Base-by-base conservation (phyloP, 2,113 vertebrate species). In the Phalacrocorax carbo region DNA sequence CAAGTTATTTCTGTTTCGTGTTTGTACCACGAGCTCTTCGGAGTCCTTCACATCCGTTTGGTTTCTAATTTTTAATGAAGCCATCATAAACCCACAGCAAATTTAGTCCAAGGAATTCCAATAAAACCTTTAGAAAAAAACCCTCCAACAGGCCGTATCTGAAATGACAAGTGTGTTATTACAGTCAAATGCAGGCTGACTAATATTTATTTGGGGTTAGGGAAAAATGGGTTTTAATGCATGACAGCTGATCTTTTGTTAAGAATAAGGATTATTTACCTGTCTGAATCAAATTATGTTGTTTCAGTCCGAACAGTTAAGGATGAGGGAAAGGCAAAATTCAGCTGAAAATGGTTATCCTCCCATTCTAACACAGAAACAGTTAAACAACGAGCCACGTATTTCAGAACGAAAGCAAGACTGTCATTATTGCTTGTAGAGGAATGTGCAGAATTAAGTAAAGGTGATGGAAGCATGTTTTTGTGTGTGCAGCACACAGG, bases 11-110 rank as follows among this genome's bases (percentile, higher is more conserved):
- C 80, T 65, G 22, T 61, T 90, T 60, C 11, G 2, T 55, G 17
- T 44, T 66, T 32, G 32, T 57, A 11, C 57, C 66, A 38, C 42
- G 85, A 72, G 71, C 52, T 46, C 69, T 69, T 71, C 2, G 0
- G 51, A 64, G 84, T 32, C 82, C 48, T 95, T 80, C 86, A 79
- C 76, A 75, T 91, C 73, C 42, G 1, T 62, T 90, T 82, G 86
- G 91, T 62, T 94, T 94, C 85, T 84, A 76, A 78, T 93, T 95
- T 93, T 95, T 95, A 94, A 95, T 68, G 94, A 96, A 93, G 64
- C 86, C 25, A 2, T 93, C 81, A 60, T 38, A 86, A 90, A 82
- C 52, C 70, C 88, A 29, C 72, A 91, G 89, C 79, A 36, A 94
- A 79, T 82, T 64, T 71, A 88, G 60, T 65, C 66, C 60, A 52